phyloP scores from a whole-genome alignment of 2,797 vertebrate genomes.

The Amphiprion clarkii region DNA sequence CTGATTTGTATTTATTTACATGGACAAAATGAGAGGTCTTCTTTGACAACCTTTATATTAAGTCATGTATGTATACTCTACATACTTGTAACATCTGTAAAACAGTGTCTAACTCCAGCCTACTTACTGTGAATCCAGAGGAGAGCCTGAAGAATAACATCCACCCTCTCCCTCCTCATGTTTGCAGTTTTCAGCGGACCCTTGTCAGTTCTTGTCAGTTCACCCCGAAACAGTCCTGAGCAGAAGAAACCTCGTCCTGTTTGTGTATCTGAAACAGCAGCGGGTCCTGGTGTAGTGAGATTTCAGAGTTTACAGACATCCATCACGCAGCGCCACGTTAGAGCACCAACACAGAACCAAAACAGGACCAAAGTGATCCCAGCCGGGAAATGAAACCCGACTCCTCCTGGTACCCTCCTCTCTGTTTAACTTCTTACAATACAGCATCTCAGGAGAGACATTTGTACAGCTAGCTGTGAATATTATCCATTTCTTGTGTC shows the following conservation, averaged over 20 bases:
- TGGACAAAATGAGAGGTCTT: too few species aligned
- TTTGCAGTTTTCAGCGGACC: neutral
- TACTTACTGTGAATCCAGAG: slow-evolving; percentile 81
- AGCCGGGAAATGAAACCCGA: slow-evolving; percentile 71
- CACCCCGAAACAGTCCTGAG: slow-evolving; percentile 25
- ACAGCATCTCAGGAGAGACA: neutral
- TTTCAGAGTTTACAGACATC: slow-evolving; percentile 1
- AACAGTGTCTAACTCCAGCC: slow-evolving; percentile 14
- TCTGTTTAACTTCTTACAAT: neutral
- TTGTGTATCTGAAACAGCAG: slow-evolving; percentile 44
- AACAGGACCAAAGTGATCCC: slow-evolving; percentile 53
- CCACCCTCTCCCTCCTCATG: slow-evolving; percentile 53
- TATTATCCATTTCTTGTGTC: too few species aligned
- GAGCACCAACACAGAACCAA: slow-evolving; percentile 49
- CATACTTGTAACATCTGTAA: neutral
- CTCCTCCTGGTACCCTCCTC: slow-evolving; percentile 45
- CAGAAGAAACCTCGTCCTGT: neutral
- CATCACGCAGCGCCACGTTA: slow-evolving; percentile 22
- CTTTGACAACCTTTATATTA: neutral
- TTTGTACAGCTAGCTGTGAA: too few species aligned
- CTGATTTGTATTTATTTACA: neutral
- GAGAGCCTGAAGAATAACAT: slow-evolving; percentile 55
- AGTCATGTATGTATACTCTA: neutral
- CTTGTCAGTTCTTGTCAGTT: slow-evolving; percentile 8
- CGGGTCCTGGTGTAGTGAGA: slow-evolving; percentile 21